Evolutionary conservation across 2,888 invertebrate genomes (phyloP), one percentile per base, ranked within the genome.

Genomic region (Coenonympha glycerion): DNA sequence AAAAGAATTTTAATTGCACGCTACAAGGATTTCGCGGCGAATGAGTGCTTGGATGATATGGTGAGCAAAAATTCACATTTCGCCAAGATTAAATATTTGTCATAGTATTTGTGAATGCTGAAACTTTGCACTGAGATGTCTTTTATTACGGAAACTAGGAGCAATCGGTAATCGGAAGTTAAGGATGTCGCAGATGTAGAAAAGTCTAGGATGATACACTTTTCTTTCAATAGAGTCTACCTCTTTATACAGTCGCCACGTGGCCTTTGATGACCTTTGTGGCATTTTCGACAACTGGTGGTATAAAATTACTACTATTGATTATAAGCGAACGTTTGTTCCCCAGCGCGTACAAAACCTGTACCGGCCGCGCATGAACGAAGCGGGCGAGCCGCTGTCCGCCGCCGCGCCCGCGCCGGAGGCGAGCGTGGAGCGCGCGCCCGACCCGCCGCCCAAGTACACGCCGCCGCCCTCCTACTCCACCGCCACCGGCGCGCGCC

Each of bases 401-500:
- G 28, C 58, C 5, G 46, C 2, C 30, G 60, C 42, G 50, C 53
- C 39, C 61, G 41, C 59, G 45, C 34, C 31, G 2, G 39, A 26
- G 26, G 49, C 54, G 33, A 45, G 40, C 19, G 57, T 58, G 26
- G 53, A 64, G 18, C 60, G 66, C 28, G 63, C 68, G 13, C 61
- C 79, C 49, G 95, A 95, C 84, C 95, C 95, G 1, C 96, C 96
- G 3, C 96, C 96, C 42, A 96, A 96, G 76, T 96, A 97, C 79
- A 96, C 96, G 0, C 96, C 97, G 0, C 97, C 97, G 2, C 96
- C 96, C 0, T 95, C 95, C 0, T 96, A 96, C 72, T 95, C 95
- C 22, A 96, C 96, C 3, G 96, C 96, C 1, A 96, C 96, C 0
- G 96, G 96, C 1, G 95, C 95, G 0, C 81, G 95, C 30, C 89